Base-by-base conservation (phyloP, 2,797 vertebrate genomes). In the Cyprinella venusta region DNA sequence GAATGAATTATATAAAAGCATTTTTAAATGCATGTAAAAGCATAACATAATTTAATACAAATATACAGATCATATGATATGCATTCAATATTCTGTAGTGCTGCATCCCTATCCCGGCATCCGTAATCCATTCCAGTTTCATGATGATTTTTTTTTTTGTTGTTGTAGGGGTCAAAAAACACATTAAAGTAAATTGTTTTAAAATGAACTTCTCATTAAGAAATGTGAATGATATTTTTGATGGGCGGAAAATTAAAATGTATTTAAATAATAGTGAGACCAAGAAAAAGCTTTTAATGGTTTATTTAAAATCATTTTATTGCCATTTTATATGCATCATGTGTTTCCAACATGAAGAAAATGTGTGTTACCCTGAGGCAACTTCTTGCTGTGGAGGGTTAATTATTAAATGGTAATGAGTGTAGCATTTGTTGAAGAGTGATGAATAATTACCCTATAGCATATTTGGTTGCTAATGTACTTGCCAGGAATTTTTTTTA, bases 331-430 rank as follows among this genome's bases (percentile, higher is more conserved):
- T 26, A 76, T 76, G 74, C 74, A 61, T 76, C 76, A 64, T 77
- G 56, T 63, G 59, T 61, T 77, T 77, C 16, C 40, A 77, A 63
- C 24, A 77, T 64, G 56, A 77, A 77, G 56, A 63, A 77, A 77
- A 77, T 77, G 59, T 64, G 76, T 77, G 74, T 76, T 76, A 76
- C 54, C 74, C 54, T n/a, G 38, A 76, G 54, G 56, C 59, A 48
- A n/a, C 45, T 52, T 67, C 30, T 69, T 42, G 19, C 77, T 52
- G 38, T 42, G 56, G 21, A 75, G 61, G 42, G 54, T 76, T 74
- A 65, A 67, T 82, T 63, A 65, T 67, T 82, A 64, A 59, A 81
- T 72, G 70, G 15, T 81, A 81, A 72, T 70, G 67, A 36, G n/a
- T 30, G 36, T 40, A 45, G 67, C 70, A 70, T 59, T 81, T 70